phyloP scores from a whole-genome alignment of 1,140 invertebrate species.

The Frieseomelitta varia region DNA sequence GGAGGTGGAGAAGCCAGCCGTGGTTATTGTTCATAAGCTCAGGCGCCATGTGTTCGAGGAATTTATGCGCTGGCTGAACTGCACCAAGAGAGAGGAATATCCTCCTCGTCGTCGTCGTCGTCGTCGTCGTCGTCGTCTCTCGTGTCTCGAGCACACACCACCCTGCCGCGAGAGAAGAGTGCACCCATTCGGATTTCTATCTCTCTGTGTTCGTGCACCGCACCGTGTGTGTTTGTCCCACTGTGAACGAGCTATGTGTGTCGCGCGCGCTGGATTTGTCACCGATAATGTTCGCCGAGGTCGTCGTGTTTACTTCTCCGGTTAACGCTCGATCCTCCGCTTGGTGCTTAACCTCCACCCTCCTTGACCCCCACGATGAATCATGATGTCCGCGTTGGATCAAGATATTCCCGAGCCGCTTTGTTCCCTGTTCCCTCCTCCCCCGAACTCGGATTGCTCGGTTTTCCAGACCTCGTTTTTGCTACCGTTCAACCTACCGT shows the following conservation, averaged over 20 bases:
- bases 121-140: not conserved
- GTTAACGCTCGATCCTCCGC: conserved; percentile 13
- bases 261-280: conserved; percentile 39
- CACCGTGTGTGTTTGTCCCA: not conserved
- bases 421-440: not conserved
- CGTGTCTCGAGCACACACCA: conserved; percentile 15
- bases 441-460: not conserved
- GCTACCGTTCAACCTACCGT: not conserved
- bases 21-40: conserved; percentile 75
- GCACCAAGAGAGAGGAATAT: conserved; percentile 45
- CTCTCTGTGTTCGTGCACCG: no score
- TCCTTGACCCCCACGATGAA: conserved; percentile 28
- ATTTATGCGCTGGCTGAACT: conserved; percentile 71
- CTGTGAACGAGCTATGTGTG: not conserved
- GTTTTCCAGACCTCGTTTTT: not conserved
- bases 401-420: not conserved
- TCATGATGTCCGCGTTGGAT: conserved; percentile 27
- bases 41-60: conserved; percentile 71
- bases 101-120: no score
- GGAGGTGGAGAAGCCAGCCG: conserved; percentile 52
- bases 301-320: conserved; percentile 47
- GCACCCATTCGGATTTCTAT: not conserved
- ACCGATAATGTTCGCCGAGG: conserved; percentile 45
- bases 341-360: not conserved
- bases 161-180: conserved; percentile 8